Evolutionary conservation across 2,888 invertebrate species (phyloP), one percentile per base, ranked within the genome.

Genomic region (Girardia tigrina): DNA sequence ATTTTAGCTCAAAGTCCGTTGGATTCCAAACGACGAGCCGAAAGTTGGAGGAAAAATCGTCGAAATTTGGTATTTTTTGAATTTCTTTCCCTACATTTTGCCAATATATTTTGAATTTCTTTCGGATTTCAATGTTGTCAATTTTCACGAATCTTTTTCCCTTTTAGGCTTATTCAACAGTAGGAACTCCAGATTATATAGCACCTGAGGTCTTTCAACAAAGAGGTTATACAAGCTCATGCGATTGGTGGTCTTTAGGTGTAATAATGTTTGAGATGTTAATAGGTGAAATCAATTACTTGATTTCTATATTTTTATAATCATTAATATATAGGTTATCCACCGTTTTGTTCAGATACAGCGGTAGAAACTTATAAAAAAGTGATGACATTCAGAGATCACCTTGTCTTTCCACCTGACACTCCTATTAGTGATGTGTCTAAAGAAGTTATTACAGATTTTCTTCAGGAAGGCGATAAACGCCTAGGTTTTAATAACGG

Each of bases 201-300:
- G 98, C 98, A 29, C 98, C 98, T 0, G 98, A 99, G 87, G 97
- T 98, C 80, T 98, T 87, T 80, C 84, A 85, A 80, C 95, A 95
- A 86, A 94, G 94, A 42, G 98, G 98, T 70, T 99, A 98, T 85
- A 94, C 93, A 1, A 90, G 93, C 72, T 91, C 94, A 77, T 98
- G 97, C 81, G 98, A 99, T 86, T 99, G 95, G 93, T 98, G 98
- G 98, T 95, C 94, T 78, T 87, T 98, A 76, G 98, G 98, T 28
- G 75, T 75, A n/a, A 98, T 98, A 81, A 98, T 99, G 98, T 98
- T 97, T 86, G 98, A 98, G 87, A 99, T 99, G 98, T 87, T 99
- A 80, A 98, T 56, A 56, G 56, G 56, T 56, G 16, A 12, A 12
- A 36, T 36, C 12, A 36, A 36, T 56, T 56, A 56, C n/a, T n/a